Evolutionary conservation across 2,113 vertebrate genomes (phyloP).

Genomic region (Ceratotherium simum): DNA sequence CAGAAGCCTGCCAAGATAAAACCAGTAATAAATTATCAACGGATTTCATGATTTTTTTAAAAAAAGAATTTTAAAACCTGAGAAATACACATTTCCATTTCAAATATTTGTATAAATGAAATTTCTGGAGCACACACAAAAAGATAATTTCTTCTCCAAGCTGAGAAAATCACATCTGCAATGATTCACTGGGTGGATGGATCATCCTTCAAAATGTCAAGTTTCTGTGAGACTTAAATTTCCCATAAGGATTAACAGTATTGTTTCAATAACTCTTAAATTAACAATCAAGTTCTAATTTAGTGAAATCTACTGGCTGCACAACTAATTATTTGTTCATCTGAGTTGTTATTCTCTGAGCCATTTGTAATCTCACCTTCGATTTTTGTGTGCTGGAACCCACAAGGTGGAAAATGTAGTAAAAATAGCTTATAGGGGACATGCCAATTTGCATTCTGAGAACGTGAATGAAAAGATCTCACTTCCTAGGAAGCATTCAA

Average conservation of each 20-base stretch:
- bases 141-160: background rate
- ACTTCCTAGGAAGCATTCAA: background rate
- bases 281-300: background rate
- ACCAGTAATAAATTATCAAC: slow-evolving; percentile 5
- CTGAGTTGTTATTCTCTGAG: background rate
- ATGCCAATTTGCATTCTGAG: background rate
- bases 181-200: background rate
- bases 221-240: background rate
- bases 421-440: background rate
- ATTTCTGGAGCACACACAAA: background rate
- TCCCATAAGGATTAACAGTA: background rate
- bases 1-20: background rate
- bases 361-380: background rate
- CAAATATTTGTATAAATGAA: background rate
- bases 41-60: background rate
- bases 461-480: background rate
- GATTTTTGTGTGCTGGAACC: background rate
- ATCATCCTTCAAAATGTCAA: slow-evolving; percentile 33
- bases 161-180: slow-evolving; percentile 4
- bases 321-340: background rate
- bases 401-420: background rate
- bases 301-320: background rate
- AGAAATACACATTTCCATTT: slow-evolving; percentile 47
- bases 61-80: background rate
- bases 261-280: background rate